Evolutionary conservation across 2,797 vertebrate species (phyloP), one percentile per base, ranked within the genome.

Genomic region (Nothura maculosa): DNA sequence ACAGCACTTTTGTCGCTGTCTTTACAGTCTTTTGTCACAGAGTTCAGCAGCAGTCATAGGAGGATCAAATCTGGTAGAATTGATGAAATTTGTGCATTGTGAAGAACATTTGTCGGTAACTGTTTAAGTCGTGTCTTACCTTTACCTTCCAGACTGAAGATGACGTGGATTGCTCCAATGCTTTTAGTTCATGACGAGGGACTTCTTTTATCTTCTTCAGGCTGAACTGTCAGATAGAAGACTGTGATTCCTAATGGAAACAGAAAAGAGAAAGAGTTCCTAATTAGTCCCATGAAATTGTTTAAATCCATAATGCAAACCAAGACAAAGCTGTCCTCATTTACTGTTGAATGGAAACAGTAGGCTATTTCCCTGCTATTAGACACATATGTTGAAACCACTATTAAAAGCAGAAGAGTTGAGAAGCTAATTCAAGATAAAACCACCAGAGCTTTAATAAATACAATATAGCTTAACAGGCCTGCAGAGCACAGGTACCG

Each of bases 151-250:
- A 36, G 55, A 10, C 24, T 9, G 14, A 0, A 30, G 47, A 5
- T 3, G 60, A 10, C 0, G 0, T 11, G 6, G 1, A 1, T 1
- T 3, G 32, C 4, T 47, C 64, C 8, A 34, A 8, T 6, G 28
- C 16, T 9, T 28, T 21, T 2, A 32, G 86, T 28, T 63, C 10
- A 1, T 1, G 4, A 12, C 1, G 18, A 1, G 3, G 32, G 54
- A 42, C 54, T 34, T 63, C 55, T 72, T 58, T 27, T 20, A 0
- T 47, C 22, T 27, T 30, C 80, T 28, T 19, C 4, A 1, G 54
- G 45, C 30, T 50, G 48, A 38, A 17, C 3, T 2, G 4, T 22
- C 74, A 32, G 13, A 28, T 9, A 38, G 55, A 52, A 27, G 52
- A 36, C 3, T 70, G 69, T 4, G 60, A 90, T 61, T 93, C 58